Evolutionary conservation across 2,888 invertebrate species (phyloP), one percentile per base, ranked within the genome.

Genomic region (Orthosia cruda): DNA sequence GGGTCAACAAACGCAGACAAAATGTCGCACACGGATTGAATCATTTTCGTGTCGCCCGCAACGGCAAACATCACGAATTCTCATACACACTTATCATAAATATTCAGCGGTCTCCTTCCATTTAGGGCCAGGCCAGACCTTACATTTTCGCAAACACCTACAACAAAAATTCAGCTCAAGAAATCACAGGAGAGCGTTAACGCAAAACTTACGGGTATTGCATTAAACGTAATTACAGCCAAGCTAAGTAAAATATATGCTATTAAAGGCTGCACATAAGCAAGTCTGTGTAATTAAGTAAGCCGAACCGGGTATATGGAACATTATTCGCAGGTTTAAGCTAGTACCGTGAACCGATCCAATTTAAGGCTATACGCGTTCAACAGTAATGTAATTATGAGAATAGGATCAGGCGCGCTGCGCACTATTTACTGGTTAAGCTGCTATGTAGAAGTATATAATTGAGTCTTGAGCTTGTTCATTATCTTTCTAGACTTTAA

Each of bases 311-410:
- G 70, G 70, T 74, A 81, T 71, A 69, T 68, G 71, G 47, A 84
- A 81, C 68, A 73, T 81, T 84, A 84, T 81, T 79, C 72, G 76
- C 65, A 68, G 77, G 77, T 77, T 81, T 84, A 81, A 81, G 74
- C 73, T 68, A 69, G 81, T 12, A 71, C 68, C 71, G 59, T 85
- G 71, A 79, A 80, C 74, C 61, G 81, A 83, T 83, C 78, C 78
- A 87, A 85, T 85, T 83, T 86, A 86, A 87, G 66, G 55, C 79
- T 79, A n/a, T n/a, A 82, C 83, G 73, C 83, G 74, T 79, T 77
- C 74, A 78, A 59, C 73, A 71, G 74, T 80, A 80, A 78, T 64
- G 79, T 74, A 78, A 87, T 86, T 83, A 87, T 76, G 71, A 76
- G 75, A 77, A 76, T 79, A 77, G 76, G 74, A 86, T 86, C 81